Percentiles rank a stretch among this genome's conserved stretches.
Evolutionary conservation across 1,140 invertebrate genomes (phyloP).

Genomic region (Rhagoletis pomonella): DNA sequence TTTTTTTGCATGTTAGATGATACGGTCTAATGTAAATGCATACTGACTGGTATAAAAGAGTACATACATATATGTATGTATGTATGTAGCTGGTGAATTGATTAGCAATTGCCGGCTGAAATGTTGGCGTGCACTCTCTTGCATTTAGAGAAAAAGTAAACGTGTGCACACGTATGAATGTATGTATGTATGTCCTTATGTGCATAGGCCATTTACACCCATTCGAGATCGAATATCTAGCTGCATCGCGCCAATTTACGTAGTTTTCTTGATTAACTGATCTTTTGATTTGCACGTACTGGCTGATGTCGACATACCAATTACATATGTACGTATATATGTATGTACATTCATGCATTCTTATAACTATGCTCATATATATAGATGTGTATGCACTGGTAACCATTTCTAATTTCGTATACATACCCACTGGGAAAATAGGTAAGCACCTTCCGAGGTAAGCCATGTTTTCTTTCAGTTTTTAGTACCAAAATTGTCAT

Average conservation of each 20-base stretch:
- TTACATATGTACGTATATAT: not conserved
- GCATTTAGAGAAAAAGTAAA: not conserved
- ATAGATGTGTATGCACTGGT: no score
- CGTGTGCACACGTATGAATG: not conserved
- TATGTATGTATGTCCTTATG: not conserved
- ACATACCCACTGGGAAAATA: no score
- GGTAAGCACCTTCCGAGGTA: no score
- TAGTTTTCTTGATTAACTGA: conserved; percentile 33
- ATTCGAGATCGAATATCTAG: not conserved
- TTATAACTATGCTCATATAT: not conserved
- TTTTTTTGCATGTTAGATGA: no score
- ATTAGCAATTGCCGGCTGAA: conserved; percentile 20
- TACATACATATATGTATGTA: no score
- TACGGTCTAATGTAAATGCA: no score
- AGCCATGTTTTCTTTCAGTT: no score
- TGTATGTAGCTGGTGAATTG: not conserved
- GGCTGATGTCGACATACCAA: not conserved
- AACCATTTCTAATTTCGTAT: no score
- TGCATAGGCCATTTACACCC: not conserved
- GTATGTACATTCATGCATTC: not conserved
- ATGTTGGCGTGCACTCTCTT: not conserved
- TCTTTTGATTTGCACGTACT: conserved; percentile 42
- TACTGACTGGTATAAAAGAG: no score
- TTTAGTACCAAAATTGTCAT: no score
- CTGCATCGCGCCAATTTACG: not conserved